These are phyloP conservation scores for Tyria jacobaeae DNA, from an alignment of 2,888 invertebrate species.

Conservation along the genomic window DNA sequence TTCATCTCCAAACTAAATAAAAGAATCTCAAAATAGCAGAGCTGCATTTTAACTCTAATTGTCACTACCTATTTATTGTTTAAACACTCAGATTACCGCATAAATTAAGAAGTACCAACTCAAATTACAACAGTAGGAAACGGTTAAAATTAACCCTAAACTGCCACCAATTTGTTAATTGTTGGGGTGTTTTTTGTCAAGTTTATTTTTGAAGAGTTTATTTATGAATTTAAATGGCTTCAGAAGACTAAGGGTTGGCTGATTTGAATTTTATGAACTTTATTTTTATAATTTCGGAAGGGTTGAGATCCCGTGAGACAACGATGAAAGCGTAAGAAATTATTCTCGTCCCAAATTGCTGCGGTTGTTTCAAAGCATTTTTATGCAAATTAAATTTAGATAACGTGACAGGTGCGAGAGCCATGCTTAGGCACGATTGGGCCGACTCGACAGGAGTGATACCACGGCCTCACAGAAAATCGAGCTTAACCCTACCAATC, in stretches of 20 bases:
- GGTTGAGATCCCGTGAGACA: slow-evolving; percentile 64
- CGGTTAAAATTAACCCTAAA: slow-evolving; percentile 81
- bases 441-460: no score
- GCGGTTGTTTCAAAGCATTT: slow-evolving; percentile 32
- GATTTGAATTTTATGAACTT: slow-evolving; percentile 84
- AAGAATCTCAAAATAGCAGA: slow-evolving; percentile 15
- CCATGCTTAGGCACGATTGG: no score
- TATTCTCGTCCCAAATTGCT: slow-evolving; percentile 52
- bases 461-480: no score
- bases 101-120: slow-evolving; percentile 56
- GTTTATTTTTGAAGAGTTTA: slow-evolving; percentile 70
- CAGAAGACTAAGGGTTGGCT: slow-evolving; percentile 77
- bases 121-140: slow-evolving; percentile 68
- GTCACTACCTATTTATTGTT: slow-evolving; percentile 81
- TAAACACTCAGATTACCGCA: slow-evolving; percentile 72
- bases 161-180: slow-evolving; percentile 83
- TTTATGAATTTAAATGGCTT: slow-evolving; percentile 84
- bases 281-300: slow-evolving; percentile 73
- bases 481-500: no score
- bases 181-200: slow-evolving; percentile 74
- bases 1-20: background rate
- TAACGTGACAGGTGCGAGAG: no score
- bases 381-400: slow-evolving; percentile 6
- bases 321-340: slow-evolving; percentile 47
- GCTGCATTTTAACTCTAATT: slow-evolving; percentile 48